phyloP scores from a whole-genome alignment of 2,888 invertebrate genomes.

The Nematopogon swammerdamellus region DNA sequence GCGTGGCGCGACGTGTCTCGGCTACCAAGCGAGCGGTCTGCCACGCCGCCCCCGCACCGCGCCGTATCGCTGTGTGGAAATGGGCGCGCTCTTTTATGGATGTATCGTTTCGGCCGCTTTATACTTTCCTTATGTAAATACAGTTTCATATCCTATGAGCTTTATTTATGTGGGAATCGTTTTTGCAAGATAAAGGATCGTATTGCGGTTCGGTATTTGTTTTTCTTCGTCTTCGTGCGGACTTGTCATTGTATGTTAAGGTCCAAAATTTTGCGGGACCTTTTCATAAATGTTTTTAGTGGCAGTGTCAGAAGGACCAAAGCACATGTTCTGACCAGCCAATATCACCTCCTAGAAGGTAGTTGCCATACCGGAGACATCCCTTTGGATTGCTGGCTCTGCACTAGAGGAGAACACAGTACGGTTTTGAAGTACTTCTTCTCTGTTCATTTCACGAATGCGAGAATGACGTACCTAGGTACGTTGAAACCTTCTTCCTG shows the following conservation, averaged over 20 bases:
- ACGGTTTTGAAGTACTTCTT: too few relatives aligned
- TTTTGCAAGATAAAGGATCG: conserved; percentile 41
- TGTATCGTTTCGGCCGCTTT: conserved; percentile 55
- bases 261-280: too few relatives aligned
- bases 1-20: conserved; percentile 37
- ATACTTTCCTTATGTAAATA: conserved; percentile 58
- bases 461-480: too few relatives aligned
- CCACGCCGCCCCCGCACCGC: neutral
- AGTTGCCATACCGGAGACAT: too few relatives aligned
- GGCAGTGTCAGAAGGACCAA: too few relatives aligned
- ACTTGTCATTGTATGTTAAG: neutral
- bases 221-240: neutral
- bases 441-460: too few relatives aligned
- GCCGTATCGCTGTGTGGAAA: neutral
- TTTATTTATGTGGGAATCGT: conserved; percentile 59
- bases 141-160: conserved; percentile 55
- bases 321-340: too few relatives aligned
- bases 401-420: too few relatives aligned
- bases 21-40: conserved; percentile 19
- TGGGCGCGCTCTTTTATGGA: conserved; percentile 34
- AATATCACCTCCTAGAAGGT: too few relatives aligned
- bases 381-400: too few relatives aligned
- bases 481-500: too few relatives aligned
- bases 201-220: neutral
- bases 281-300: too few relatives aligned